phyloP scores from a whole-genome alignment of 2,113 vertebrate genomes.

The Cyprinodon tularosa region DNA sequence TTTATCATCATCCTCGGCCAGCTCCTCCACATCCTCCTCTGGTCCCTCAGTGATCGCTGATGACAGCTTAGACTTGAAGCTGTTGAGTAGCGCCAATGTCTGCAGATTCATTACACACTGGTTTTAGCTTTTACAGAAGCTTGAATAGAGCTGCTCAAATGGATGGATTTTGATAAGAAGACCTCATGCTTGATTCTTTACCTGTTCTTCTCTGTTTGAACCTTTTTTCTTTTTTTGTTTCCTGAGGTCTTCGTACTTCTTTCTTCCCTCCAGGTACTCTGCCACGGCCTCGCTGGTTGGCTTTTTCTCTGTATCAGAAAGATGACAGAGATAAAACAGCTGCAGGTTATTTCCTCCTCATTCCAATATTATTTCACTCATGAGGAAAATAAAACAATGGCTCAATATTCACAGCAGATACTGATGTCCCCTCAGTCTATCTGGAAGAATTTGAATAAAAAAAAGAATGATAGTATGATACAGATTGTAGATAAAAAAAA shows the following conservation, averaged over 20 bases:
- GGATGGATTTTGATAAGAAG: not conserved
- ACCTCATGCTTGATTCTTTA: not conserved
- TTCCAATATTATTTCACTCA: no score
- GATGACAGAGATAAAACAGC: constrained; percentile 7
- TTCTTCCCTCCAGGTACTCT: constrained; percentile 90
- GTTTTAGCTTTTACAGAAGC: not conserved
- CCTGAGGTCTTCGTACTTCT: constrained; percentile 88
- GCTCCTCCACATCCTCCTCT: constrained; percentile 83
- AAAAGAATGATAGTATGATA: not conserved
- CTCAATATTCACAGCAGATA: not conserved
- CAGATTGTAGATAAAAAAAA: no score
- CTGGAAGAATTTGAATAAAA: not conserved
- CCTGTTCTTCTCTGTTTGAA: constrained; percentile 71
- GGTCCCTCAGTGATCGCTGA: constrained; percentile 90
- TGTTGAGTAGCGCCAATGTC: constrained; percentile 90
- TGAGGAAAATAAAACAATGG: no score
- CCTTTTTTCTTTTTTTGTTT: constrained; percentile 73
- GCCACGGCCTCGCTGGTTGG: constrained; percentile 84
- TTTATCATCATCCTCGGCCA: constrained; percentile 90
- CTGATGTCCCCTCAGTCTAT: not conserved
- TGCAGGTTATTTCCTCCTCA: no score
- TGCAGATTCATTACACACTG: constrained; percentile 50
- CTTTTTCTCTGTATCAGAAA: constrained; percentile 75
- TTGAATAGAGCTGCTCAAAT: not conserved
- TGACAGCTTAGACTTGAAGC: constrained; percentile 92